Base-by-base conservation (phyloP, 2,113 vertebrate genomes). In the Ancistrus triradiatus region DNA sequence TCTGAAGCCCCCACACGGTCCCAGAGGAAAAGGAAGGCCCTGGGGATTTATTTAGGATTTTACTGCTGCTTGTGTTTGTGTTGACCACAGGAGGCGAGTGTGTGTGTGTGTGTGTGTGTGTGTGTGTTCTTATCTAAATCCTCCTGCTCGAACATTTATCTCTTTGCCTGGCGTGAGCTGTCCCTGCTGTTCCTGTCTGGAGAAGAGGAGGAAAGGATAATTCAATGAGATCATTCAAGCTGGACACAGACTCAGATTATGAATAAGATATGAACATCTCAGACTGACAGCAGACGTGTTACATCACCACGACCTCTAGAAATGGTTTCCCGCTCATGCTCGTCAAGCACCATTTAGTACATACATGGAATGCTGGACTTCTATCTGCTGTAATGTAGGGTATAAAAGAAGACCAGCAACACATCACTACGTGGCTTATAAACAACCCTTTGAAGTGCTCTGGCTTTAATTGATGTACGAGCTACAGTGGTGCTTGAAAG, bases 31-130 rank as follows among this genome's bases (percentile, higher is more conserved):
- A 59, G 64, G 53, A 57, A 49, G 8, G 19, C 63, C 24, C 48
- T 13, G 0, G 44, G 63, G 52, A 48, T 49, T 49, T 27, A 49
- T 57, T 66, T 57, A 27, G 53, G 35, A 9, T 31, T 49, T 66
- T 66, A 49, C 43, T 58, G 44, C 53, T 49, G 63, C 33, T 66
- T 43, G 7, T 66, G 63, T 58, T 58, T 66, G 33, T 49, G 53
- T 50, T 58, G 53, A 40, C 53, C 44, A 4, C 63, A 66, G 53
- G 63, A 58, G 58, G 38, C n/a, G 38, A n/a, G 38, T 42, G 38
- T 42, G 38, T 42, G 38, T 42, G 38, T 42, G 38, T 42, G 38
- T 42, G 38, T 44, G 27, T 60, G 43, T 22, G 31, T 22, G 44
- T 42, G 63, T 57, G 44, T 11, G 53, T 17, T 58, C 43, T 66